Base-by-base conservation (phyloP, 2,888 invertebrate genomes). In the Stenodera caucasica region DNA sequence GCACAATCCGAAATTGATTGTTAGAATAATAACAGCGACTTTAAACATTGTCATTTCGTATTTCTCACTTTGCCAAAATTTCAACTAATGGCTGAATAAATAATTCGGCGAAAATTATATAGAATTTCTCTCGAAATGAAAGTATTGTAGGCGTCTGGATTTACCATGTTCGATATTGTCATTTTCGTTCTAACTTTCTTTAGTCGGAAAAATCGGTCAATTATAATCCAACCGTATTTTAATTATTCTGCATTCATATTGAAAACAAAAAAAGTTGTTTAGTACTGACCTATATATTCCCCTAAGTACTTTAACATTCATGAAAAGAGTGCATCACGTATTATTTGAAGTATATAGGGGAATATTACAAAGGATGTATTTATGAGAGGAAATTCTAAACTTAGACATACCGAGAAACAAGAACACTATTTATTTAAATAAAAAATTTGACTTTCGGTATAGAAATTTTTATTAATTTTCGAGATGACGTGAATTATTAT, bases 61-160 rank as follows among this genome's bases (percentile, higher is more conserved):
- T 52, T 15, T 33, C 33, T 45, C 30, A 61, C 61, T 57, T 26
- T 12, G 11, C 49, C n/a, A n/a, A 51, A 32, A 57, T 32, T 55
- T 33, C 30, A n/a, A 55, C 30, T 45, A 57, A 49, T 49, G 26
- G 51, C 18, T 52, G 49, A 50, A 18, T 51, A 58, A 58, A 49
- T 14, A 53, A 30, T 33, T 33, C 14, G 29, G 23, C 26, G 9
- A 29, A 12, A 23, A 23, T 50, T 14, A 29, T 59, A 60, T 53
- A 59, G 61, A 67, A 67, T 70, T 70, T 70, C 67, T 67, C 66
- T 61, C 15, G 37, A 14, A 58, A 71, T 61, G 71, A 72, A 72
- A 72, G 71, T 69, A 40, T 12, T 58, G 72, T 72, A 66, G 72
- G 70, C 56, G 71, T 66, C 53, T 56, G 49, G 62, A 57, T 68